Conservation (phyloP, 2,113 vertebrate genomes). For the Notechis scutatus region DNA sequence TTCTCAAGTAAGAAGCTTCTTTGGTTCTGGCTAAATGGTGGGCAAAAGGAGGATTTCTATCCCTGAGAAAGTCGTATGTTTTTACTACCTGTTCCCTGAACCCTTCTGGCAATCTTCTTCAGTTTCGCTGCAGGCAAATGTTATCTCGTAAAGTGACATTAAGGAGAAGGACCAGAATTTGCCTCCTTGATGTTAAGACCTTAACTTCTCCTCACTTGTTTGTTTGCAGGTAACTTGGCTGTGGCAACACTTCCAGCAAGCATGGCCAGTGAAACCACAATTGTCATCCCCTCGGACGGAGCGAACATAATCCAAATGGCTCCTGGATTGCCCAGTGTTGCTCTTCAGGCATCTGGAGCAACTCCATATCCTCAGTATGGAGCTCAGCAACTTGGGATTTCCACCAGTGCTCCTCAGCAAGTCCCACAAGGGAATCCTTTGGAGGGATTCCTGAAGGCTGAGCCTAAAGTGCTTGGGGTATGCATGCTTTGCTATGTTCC, state of each 20-base stretch:
- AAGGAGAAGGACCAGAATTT: neutral
- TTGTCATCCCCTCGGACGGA: neutral
- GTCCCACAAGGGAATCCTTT: neutral
- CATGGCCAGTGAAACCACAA: neutral
- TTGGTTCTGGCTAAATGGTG: too few species aligned
- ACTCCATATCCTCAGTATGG: too few species aligned
- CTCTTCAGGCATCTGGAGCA: too few species aligned
- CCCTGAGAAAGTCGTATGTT: too few species aligned
- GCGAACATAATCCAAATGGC: neutral
- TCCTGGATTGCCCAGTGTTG: too few species aligned
- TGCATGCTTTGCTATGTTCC: neutral
- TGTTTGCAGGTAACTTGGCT: neutral
- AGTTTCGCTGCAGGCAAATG: neutral
- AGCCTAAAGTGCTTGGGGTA: slow-evolving; percentile 12
- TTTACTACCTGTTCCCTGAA: too few species aligned
- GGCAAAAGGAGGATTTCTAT: too few species aligned
- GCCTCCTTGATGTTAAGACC: neutral
- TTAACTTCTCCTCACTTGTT: neutral
- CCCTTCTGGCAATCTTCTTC: too few species aligned
- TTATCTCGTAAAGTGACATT: neutral
- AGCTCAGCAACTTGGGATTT: too few species aligned
- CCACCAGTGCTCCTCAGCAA: too few species aligned
- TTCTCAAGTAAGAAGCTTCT: too few species aligned
- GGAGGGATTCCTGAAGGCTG: neutral
- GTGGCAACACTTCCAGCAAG: neutral